Conservation (phyloP, 92 coral and sea anemone genomes). For the Bergia sp. region DNA sequence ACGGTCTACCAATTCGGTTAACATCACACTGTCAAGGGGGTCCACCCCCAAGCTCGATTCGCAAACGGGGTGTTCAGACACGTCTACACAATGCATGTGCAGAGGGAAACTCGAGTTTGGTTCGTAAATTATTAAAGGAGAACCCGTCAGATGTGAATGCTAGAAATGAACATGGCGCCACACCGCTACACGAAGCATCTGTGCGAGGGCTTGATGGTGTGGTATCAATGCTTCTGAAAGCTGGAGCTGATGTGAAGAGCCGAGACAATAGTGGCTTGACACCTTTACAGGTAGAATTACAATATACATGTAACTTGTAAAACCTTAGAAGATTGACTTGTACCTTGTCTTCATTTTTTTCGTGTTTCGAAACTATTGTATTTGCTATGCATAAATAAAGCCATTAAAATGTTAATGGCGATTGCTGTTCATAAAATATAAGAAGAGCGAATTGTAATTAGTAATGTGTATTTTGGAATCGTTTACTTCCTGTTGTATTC, state of each 20-base stretch:
- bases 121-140: slow-evolving; percentile 73
- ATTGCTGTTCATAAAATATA: slow-evolving; percentile 21
- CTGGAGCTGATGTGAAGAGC: slow-evolving; percentile 88
- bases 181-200: slow-evolving; percentile 86
- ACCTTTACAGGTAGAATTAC: slow-evolving; percentile 73
- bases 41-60: slow-evolving; percentile 90
- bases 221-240: slow-evolving; percentile 69
- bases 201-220: slow-evolving; percentile 74
- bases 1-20: slow-evolving; percentile 83
- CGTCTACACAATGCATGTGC: slow-evolving; percentile 78
- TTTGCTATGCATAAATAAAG: background rate
- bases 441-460: background rate
- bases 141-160: slow-evolving; percentile 78
- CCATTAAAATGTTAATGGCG: background rate
- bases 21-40: slow-evolving; percentile 76
- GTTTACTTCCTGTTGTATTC: background rate
- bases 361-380: background rate
- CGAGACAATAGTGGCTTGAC: slow-evolving; percentile 87
- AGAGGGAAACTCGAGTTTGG: slow-evolving; percentile 76
- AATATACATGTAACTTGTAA: too few species aligned
- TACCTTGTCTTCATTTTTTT: background rate
- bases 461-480: background rate
- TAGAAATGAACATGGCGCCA: slow-evolving; percentile 84
- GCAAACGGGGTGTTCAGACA: slow-evolving; percentile 83
- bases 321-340: background rate